These are phyloP conservation scores for Drosophila falleni DNA, from an alignment of 2,888 invertebrate species.

Conservation along the genomic window DNA sequence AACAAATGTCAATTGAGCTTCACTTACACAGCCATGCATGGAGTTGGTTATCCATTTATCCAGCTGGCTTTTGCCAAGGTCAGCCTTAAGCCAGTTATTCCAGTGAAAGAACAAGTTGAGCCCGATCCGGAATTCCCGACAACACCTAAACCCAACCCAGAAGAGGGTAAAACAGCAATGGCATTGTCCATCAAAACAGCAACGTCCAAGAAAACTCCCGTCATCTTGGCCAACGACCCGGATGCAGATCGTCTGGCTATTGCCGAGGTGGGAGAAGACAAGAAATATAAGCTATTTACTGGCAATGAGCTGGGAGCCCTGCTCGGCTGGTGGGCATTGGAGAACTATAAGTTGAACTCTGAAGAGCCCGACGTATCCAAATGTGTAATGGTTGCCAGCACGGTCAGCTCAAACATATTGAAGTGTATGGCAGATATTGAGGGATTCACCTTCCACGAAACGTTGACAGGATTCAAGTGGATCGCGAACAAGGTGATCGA, in stretches of 20 bases:
- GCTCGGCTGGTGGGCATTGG: constrained; percentile 97
- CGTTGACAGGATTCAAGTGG: constrained; percentile 99
- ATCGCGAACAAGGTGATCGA: constrained; percentile 95
- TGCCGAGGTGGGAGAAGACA: constrained; percentile 90
- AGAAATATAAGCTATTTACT: constrained; percentile 87
- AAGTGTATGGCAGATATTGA: constrained; percentile 91
- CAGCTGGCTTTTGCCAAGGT: constrained; percentile 90
- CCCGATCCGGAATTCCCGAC: constrained; percentile 99
- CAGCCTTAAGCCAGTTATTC: constrained; percentile 87
- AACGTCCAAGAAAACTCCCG: constrained; percentile 88
- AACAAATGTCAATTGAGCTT: constrained; percentile 88
- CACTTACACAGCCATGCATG: constrained; percentile 99
- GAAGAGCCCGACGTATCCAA: constrained; percentile 86
- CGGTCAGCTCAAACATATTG: constrained; percentile 98
- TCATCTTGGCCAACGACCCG: constrained; percentile 98
- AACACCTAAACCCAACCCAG: constrained; percentile 98
- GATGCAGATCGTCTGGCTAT: constrained; percentile 98
- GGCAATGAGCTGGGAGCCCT: constrained; percentile 98
- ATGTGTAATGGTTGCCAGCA: constrained; percentile 94
- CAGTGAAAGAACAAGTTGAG: constrained; percentile 89
- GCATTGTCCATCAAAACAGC: constrained; percentile 92
- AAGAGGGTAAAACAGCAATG: constrained; percentile 94
- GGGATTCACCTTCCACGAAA: constrained; percentile 93
- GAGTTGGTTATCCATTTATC: constrained; percentile 95
- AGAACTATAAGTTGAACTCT: constrained; percentile 86